These are phyloP conservation scores for Sciurus carolinensis DNA, from an alignment of 2,797 vertebrate genomes.

Conservation along the genomic window DNA sequence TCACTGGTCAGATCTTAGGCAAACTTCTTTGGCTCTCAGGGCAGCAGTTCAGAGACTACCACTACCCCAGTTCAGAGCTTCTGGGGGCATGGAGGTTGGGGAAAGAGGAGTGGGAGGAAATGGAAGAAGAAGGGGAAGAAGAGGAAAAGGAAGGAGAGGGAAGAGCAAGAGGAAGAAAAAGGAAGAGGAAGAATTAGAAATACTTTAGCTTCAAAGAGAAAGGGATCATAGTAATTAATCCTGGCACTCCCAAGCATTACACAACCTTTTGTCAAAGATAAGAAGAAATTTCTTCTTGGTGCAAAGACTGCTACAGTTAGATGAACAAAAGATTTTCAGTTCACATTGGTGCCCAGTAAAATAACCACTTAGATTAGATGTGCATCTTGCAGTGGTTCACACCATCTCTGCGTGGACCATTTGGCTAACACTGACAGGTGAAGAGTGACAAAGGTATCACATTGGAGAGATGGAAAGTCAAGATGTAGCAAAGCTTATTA, in stretches of 20 bases:
- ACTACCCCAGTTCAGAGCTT: neutral
- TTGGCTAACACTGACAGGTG: neutral
- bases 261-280: neutral
- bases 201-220: conserved; percentile 41
- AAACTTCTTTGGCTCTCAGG: neutral
- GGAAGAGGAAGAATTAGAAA: neutral
- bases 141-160: too few relatives aligned
- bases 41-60: neutral
- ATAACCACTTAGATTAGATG: neutral
- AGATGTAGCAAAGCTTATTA: neutral
- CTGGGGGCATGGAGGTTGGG: neutral
- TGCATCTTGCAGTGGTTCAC: neutral
- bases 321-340: neutral
- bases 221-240: neutral
- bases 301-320: neutral
- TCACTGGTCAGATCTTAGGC: neutral
- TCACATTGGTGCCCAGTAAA: neutral
- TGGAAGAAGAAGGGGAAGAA: neutral
- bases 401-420: neutral
- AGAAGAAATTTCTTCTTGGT: conserved; percentile 14
- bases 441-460: neutral
- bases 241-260: neutral
- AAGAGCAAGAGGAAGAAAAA: too few relatives aligned
- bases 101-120: too few relatives aligned
- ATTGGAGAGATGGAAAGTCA: neutral